A percentile compares a stretch with the other conserved stretches of the same genome.
Conservation (phyloP, 1,140 invertebrate species). For the Aethina tumida region DNA sequence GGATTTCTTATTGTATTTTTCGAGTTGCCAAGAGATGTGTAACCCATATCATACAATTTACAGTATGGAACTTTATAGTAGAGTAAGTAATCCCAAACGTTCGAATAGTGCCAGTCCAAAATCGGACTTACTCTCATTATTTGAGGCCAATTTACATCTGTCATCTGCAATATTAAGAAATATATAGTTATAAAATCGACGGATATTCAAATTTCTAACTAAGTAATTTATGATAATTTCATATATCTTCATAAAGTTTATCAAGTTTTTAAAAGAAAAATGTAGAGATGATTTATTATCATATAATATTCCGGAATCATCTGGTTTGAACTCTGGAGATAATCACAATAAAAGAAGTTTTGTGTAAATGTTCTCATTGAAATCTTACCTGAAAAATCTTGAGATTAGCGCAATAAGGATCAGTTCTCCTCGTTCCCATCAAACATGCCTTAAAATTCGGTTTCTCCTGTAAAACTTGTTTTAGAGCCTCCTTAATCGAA, state of each 20-base stretch:
- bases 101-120: constrained; percentile 78
- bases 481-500: constrained; percentile 57
- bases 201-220: constrained; percentile 4
- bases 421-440: constrained; percentile 78
- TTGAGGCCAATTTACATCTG: constrained; percentile 79
- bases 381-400: constrained; percentile 56
- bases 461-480: constrained; percentile 49
- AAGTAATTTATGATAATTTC: too few relatives aligned
- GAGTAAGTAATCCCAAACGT: constrained; percentile 83
- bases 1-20: constrained; percentile 75
- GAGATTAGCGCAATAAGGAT: constrained; percentile 65
- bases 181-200: constrained; percentile 3
- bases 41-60: constrained; percentile 78
- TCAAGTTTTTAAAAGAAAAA: too few relatives aligned
- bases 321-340: too few relatives aligned
- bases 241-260: too few relatives aligned
- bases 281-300: background rate
- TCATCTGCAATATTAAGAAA: constrained; percentile 48
- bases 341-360: constrained; percentile 4
- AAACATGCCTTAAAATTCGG: constrained; percentile 68
- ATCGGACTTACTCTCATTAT: constrained; percentile 81
- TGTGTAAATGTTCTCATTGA: constrained; percentile 11
- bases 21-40: constrained; percentile 75
- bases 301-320: too few relatives aligned
- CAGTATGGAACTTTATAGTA: constrained; percentile 77